These are phyloP conservation scores for Caerostris extrusa DNA, from an alignment of 1,140 invertebrate genomes.

Conservation along the genomic window DNA sequence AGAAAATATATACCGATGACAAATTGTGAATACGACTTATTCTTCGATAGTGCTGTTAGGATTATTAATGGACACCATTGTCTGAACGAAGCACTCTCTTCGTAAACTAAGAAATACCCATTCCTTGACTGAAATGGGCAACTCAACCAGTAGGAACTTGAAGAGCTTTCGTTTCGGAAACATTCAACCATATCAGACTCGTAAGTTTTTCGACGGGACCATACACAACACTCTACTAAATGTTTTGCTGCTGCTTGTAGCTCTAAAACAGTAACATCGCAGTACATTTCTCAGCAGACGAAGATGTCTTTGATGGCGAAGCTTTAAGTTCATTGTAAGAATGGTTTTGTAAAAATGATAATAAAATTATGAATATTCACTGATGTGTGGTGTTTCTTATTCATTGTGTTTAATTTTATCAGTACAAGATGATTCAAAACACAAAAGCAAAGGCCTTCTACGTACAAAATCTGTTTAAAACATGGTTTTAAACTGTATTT, in stretches of 20 bases:
- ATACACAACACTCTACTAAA: background rate
- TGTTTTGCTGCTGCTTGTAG: background rate
- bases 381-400: background rate
- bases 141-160: background rate
- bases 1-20: background rate
- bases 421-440: no score
- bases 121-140: background rate
- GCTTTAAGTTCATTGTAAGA: constrained; percentile 15
- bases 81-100: background rate
- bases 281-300: background rate
- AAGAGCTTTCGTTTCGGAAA: background rate
- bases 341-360: constrained; percentile 29
- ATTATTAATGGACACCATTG: background rate
- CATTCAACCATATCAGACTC: constrained; percentile 20
- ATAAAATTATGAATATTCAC: constrained; percentile 9
- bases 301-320: background rate
- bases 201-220: background rate
- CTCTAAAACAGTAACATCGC: background rate
- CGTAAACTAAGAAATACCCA: background rate
- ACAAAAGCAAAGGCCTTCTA: no score
- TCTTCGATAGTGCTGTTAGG: background rate
- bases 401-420: background rate
- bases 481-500: background rate
- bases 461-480: no score
- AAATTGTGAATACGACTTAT: background rate